These are phyloP conservation scores for Seira musarum DNA, from an alignment of 2,888 invertebrate species.

Conservation along the genomic window DNA sequence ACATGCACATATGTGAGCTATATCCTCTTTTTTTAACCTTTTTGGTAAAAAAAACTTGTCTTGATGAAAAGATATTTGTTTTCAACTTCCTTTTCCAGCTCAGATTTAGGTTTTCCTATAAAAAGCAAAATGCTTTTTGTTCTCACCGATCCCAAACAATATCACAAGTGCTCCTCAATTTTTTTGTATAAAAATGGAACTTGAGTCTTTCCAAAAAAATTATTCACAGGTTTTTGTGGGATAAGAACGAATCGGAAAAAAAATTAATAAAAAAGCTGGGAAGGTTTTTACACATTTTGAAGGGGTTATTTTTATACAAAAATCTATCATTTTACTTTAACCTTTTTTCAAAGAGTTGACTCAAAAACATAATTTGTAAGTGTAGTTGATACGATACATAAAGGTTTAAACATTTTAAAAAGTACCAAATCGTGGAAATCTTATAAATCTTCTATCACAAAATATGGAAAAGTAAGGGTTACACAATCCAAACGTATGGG, in stretches of 20 bases:
- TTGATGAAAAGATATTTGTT: slow-evolving; percentile 65
- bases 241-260: slow-evolving; percentile 28
- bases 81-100: slow-evolving; percentile 64
- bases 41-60: slow-evolving; percentile 39
- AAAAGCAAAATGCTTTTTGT: slow-evolving; percentile 41
- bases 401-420: not conserved
- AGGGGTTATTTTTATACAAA: slow-evolving; percentile 42
- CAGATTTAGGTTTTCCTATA: slow-evolving; percentile 19
- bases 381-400: not conserved
- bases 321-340: too few species aligned
- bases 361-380: slow-evolving; percentile 12
- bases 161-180: slow-evolving; percentile 32
- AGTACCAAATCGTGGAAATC: not conserved
- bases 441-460: not conserved
- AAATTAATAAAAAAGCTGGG: slow-evolving; percentile 23
- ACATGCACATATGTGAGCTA: not conserved
- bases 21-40: slow-evolving; percentile 39
- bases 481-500: too few species aligned
- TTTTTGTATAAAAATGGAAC: not conserved
- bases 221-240: not conserved
- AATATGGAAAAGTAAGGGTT: slow-evolving; percentile 45
- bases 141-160: slow-evolving; percentile 37
- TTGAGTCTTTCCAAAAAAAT: slow-evolving; percentile 4
- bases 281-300: slow-evolving; percentile 38
- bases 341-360: slow-evolving; percentile 36